These are phyloP conservation scores for Ptyas mucosa DNA, from an alignment of 2,113 vertebrate genomes.

Conservation along the genomic window DNA sequence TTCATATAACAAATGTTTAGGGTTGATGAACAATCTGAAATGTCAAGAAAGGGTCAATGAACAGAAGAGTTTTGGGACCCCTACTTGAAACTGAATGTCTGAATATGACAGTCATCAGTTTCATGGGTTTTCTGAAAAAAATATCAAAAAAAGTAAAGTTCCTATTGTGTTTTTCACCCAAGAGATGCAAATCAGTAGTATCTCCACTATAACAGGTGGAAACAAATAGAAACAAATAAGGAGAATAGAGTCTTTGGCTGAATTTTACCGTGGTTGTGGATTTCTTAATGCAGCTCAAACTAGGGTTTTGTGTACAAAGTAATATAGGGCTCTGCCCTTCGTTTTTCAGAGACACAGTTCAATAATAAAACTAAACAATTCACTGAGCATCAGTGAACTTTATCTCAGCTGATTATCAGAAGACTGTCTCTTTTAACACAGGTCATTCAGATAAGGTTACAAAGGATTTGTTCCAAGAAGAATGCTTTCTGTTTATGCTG, in stretches of 20 bases:
- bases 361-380: conserved; percentile 29
- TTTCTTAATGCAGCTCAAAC: neutral
- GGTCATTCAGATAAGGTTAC: conserved; percentile 40
- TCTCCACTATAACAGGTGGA: conserved; percentile 1
- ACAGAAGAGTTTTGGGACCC: neutral
- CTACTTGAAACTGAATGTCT: neutral
- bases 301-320: conserved; percentile 28
- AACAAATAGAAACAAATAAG: conserved; percentile 5
- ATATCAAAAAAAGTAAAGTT: neutral
- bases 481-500: conserved; percentile 35
- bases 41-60: neutral
- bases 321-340: conserved; percentile 27
- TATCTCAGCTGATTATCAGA: conserved; percentile 42
- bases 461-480: conserved; percentile 25
- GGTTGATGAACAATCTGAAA: neutral
- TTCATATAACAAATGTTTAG: neutral
- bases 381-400: conserved; percentile 20
- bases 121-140: neutral
- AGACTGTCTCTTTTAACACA: conserved; percentile 25
- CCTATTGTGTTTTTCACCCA: neutral
- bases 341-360: conserved; percentile 29
- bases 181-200: conserved; percentile 6
- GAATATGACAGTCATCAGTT: neutral
- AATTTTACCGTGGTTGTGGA: neutral
- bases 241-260: neutral